Evolutionary conservation across 1,140 invertebrate genomes (phyloP), one percentile per base, ranked within the genome.

Genomic region (Bombus haemorrhoidalis): DNA sequence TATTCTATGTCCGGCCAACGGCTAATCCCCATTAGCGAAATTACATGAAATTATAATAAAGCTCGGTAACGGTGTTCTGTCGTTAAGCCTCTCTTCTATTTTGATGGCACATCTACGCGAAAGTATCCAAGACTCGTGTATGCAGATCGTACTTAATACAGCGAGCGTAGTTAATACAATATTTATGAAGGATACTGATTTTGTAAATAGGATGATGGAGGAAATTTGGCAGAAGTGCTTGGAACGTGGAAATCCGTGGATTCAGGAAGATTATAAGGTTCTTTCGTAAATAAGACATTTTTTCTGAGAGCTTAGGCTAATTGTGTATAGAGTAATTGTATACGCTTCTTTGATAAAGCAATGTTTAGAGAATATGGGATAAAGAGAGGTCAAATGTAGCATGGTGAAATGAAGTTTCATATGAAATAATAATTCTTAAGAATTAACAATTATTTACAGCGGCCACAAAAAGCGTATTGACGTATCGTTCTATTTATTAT

Each of bases 1-100:
- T 87, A 90, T 90, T 90, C 86, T 86, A 87, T 83, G 86, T 71
- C 62, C 85, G 34, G 64, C 66, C 77, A 59, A 39, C 86, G 80
- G 74, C 86, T 88, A 90, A 91, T 88, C 86, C 88, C 90, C 90
- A 91, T 91, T 91, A 91, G 90, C 90, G 76, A 85, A 89, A 91
- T 90, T 91, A 90, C 86, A 83, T 85, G 88, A 88, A 88, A 90
- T 90, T 80, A 85, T 85, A 85, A 85, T 85, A 85, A 85, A 85
- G 83, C 77, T 73, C 15, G 68, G 39, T 22, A 34, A 41, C 76
- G 68, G 64, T 41, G 68, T 41, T 59, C n/a, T 34, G 10, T 62
- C 68, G 83, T 85, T 80, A 47, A 80, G 34, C 64, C 77, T 25
- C n/a, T 15, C 39, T n/a, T 9, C 43, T 72, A 64, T 47, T 80